Conservation (phyloP, 2,113 vertebrate genomes). For the Rhineura floridana region DNA sequence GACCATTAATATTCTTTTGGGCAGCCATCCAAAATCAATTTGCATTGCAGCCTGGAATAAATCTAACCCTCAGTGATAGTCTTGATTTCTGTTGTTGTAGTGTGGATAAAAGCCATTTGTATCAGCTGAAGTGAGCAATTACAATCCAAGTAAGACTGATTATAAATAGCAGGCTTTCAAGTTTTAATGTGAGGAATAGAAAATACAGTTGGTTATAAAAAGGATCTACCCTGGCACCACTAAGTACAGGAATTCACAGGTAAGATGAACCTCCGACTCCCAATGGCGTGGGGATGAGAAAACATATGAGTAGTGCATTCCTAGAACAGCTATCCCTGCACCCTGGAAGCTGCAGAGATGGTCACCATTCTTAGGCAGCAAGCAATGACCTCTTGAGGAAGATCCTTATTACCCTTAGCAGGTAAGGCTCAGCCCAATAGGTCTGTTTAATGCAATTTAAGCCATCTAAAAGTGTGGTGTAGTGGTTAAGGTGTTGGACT, state of each 20-base stretch:
- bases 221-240: neutral
- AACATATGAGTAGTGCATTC: neutral
- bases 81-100: slow-evolving; percentile 27
- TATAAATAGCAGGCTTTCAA: neutral
- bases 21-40: slow-evolving; percentile 41
- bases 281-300: neutral
- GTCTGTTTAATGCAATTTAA: neutral
- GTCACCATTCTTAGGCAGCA: neutral
- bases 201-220: neutral
- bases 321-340: neutral
- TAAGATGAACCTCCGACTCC: neutral
- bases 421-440: neutral
- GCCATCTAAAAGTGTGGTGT: neutral
- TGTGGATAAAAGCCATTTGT: slow-evolving; percentile 23
- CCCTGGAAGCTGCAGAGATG: neutral
- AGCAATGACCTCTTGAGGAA: neutral
- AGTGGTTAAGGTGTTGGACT: no score
- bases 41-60: slow-evolving; percentile 48
- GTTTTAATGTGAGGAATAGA: slow-evolving; percentile 18
- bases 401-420: no score
- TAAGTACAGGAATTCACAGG: neutral
- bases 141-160: slow-evolving; percentile 22
- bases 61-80: slow-evolving; percentile 47
- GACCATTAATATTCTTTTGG: slow-evolving; percentile 39
- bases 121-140: slow-evolving; percentile 9